Evolutionary conservation across 1,140 invertebrate genomes (phyloP).

Genomic region (Adelges cooleyi): DNA sequence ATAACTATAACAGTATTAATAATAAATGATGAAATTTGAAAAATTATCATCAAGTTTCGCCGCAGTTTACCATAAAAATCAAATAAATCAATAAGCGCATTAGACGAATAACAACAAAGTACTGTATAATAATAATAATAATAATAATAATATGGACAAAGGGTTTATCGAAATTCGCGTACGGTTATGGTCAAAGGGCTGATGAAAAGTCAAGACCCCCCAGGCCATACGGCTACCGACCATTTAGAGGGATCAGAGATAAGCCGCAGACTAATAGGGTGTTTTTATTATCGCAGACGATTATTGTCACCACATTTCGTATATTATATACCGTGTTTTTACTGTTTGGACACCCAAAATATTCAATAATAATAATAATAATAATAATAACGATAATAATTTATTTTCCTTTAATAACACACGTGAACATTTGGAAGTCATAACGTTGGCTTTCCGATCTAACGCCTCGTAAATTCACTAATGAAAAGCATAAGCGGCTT

Average conservation of each 20-base stretch:
- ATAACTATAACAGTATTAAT: too few species aligned
- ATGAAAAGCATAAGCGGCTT: conserved; percentile 26
- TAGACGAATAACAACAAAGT: conserved; percentile 1
- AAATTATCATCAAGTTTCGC: not conserved
- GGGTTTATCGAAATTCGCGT: not conserved
- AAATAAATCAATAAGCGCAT: not conserved
- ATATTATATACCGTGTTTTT: not conserved
- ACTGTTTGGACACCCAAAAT: not conserved
- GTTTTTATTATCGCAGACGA: conserved; percentile 17
- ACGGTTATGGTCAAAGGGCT: not conserved
- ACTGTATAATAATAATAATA: too few species aligned
- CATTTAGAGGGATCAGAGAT: conserved; percentile 26
- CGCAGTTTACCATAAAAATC: conserved; percentile 12
- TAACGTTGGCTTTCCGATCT: conserved; percentile 25
- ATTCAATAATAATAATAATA: conserved; percentile 17
- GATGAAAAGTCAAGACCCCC: conserved; percentile 22
- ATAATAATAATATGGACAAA: not conserved
- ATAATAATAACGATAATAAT: conserved; percentile 12
- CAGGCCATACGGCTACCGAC: not conserved
- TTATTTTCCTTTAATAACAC: conserved; percentile 22
- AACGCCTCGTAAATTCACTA: conserved; percentile 21
- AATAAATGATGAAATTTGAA: too few species aligned
- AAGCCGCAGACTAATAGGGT: conserved; percentile 26
- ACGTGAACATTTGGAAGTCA: conserved; percentile 28
- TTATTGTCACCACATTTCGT: conserved; percentile 9